Base-by-base conservation (phyloP, 2,888 invertebrate species). In the Azorinus chamasolen region DNA sequence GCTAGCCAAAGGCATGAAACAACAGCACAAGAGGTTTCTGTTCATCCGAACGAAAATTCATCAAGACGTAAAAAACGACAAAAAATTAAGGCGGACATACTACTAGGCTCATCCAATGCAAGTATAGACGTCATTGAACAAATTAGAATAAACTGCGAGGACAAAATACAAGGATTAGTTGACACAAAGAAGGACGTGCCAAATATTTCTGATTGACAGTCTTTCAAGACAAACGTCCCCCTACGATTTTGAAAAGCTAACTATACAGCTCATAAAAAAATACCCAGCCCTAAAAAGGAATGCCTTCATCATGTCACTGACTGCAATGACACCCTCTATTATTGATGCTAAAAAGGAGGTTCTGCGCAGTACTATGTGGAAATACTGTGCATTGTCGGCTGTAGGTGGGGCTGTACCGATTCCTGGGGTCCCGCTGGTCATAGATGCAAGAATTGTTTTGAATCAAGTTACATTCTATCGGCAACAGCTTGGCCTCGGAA, bases 31-130 rank as follows among this genome's bases (percentile, higher is more conserved):
- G 41, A n/a, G 24, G 1, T 65, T 61, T 37, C 54, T 58, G 27
- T 73, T 73, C 12, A 45, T 73, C 10, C 39, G 73, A 25, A 65
- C 73, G 1, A 50, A 61, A 16, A 54, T 73, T 41, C 61, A 59
- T 22, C 14, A 1, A 3, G 68, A 55, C 22, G 20, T 65, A 18
- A 20, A 1, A 20, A 41, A 39, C 18, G 43, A 25, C 5, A 65
- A 46, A 27, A 27, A 14, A 39, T 3, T 41, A 8, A 1, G 12
- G 2, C 2, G 8, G 4, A n/a, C 27, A 3, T 25, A 2, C n/a
- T 5, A 32, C 14, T 6, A 27, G 14, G 14, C 4, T n/a, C 22
- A 10, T n/a, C 4, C n/a, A 45, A 8, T 14, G 14, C 45, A 8
- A 25, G n/a, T 53, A 16, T 41, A n/a, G 10, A 24, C n/a, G 18